Conservation (phyloP, 2,888 invertebrate species). For the Gymnoscelis rufifasciata region DNA sequence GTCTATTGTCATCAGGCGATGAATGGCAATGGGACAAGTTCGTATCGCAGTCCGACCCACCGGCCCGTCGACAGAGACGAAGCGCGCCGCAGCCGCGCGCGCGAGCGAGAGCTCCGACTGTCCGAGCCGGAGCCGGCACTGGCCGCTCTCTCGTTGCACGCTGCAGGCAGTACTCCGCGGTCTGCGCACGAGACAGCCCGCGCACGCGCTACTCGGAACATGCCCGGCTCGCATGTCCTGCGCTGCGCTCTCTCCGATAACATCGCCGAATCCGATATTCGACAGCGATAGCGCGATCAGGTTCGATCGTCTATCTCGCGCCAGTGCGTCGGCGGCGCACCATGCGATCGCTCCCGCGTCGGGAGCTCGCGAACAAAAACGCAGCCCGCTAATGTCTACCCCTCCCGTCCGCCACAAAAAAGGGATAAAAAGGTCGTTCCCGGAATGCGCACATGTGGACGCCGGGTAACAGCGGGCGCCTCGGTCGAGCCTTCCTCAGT, state of each 20-base stretch:
- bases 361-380: slow-evolving; percentile 64
- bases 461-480: slow-evolving; percentile 61
- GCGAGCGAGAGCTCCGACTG: slow-evolving; percentile 38
- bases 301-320: slow-evolving; percentile 56
- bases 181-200: slow-evolving; percentile 57
- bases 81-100: slow-evolving; percentile 31
- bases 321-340: slow-evolving; percentile 44
- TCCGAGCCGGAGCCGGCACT: slow-evolving; percentile 65
- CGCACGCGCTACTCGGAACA: slow-evolving; percentile 45
- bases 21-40: slow-evolving; percentile 74
- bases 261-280: slow-evolving; percentile 71
- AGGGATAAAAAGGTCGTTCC: slow-evolving; percentile 71
- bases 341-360: slow-evolving; percentile 67
- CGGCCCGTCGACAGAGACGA: slow-evolving; percentile 39
- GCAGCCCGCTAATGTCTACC: slow-evolving; percentile 67
- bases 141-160: slow-evolving; percentile 43
- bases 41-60: slow-evolving; percentile 52
- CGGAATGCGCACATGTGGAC: slow-evolving; percentile 75
- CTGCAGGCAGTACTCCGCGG: slow-evolving; percentile 45
- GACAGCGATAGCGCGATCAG: slow-evolving; percentile 64
- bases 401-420: slow-evolving; percentile 60
- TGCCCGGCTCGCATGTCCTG: slow-evolving; percentile 61
- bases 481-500: slow-evolving; percentile 52
- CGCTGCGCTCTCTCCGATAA: slow-evolving; percentile 61
- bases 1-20: slow-evolving; percentile 65